Evolutionary conservation across 2,113 vertebrate species (phyloP), one percentile per base, ranked within the genome.

Genomic region (Corythornis madagascariensis): DNA sequence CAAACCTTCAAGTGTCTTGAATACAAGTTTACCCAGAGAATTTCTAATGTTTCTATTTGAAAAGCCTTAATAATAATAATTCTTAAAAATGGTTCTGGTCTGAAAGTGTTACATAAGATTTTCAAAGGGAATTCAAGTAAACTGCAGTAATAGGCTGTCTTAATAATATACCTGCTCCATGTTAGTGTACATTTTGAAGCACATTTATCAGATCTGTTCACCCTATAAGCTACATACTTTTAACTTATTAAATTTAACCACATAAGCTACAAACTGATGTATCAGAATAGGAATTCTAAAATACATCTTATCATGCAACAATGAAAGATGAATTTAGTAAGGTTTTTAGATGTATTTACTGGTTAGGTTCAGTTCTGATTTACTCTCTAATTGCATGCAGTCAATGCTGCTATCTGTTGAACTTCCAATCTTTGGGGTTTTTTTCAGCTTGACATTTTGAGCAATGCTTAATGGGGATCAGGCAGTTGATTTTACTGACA

Each of bases 1-100:
- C 29, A 91, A 86, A 88, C 87, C 85, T 94, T 95, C 73, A 93
- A 95, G 96, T 97, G 97, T 97, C 96, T 97, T 96, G 94, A 94
- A 94, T 86, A 72, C 42, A 75, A 52, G 84, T 31, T 83, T 66
- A 93, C 67, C 79, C 77, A 92, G 85, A 88, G 29, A 88, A 89
- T 86, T 93, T 91, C 11, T 76, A 80, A 64, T 45, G 9, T 78
- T 85, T 59, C 75, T 70, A 76, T 96, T 94, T 94, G 64, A 88
- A 85, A 95, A 95, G 97, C 97, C 97, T 98, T 98, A 79, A 92
- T 66, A 76, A 92, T 94, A 84, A 17, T 77, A 91, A n/a, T 72
- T 66, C 18, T 72, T 93, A 55, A 59, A 57, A 90, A 70, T 8
- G 5, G 20, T 71, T 91, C 69, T 75, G 43, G 45, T 92, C 87